phyloP scores from a whole-genome alignment of 92 coral and sea anemone species.

The Epizoanthus stellaris region DNA sequence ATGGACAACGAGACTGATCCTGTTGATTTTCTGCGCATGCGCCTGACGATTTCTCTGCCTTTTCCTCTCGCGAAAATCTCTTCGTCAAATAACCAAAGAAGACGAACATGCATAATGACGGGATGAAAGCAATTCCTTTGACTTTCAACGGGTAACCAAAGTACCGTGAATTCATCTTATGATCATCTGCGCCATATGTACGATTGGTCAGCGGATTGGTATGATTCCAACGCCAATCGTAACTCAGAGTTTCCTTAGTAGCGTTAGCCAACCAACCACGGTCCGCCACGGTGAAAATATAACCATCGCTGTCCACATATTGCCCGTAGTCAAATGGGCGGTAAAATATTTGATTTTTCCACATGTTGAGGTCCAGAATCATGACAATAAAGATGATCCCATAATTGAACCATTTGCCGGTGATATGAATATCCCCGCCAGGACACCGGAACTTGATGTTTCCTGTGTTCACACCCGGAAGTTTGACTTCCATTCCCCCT shows the following conservation, averaged over 20 bases:
- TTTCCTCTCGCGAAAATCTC: constrained; percentile 71
- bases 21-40: not conserved
- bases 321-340: constrained; percentile 81
- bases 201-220: constrained; percentile 70
- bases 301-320: constrained; percentile 69
- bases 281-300: constrained; percentile 72
- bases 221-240: constrained; percentile 83
- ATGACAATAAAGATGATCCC: constrained; percentile 90
- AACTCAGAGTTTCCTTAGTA: constrained; percentile 66
- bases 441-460: constrained; percentile 72
- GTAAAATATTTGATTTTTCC: constrained; percentile 92
- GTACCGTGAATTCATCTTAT: constrained; percentile 78
- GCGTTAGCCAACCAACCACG: constrained; percentile 79
- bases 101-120: constrained; percentile 72
- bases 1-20: not conserved
- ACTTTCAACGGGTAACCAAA: constrained; percentile 63
- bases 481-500: constrained; percentile 80
- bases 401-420: constrained; percentile 93
- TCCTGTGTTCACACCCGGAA: constrained; percentile 83
- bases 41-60: not conserved
- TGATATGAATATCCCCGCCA: constrained; percentile 83
- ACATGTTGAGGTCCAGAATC: constrained; percentile 92
- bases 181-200: constrained; percentile 76
- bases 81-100: constrained; percentile 79
- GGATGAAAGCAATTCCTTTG: constrained; percentile 87